Conservation (phyloP, 1,140 invertebrate species). For the Bombus superbus region DNA sequence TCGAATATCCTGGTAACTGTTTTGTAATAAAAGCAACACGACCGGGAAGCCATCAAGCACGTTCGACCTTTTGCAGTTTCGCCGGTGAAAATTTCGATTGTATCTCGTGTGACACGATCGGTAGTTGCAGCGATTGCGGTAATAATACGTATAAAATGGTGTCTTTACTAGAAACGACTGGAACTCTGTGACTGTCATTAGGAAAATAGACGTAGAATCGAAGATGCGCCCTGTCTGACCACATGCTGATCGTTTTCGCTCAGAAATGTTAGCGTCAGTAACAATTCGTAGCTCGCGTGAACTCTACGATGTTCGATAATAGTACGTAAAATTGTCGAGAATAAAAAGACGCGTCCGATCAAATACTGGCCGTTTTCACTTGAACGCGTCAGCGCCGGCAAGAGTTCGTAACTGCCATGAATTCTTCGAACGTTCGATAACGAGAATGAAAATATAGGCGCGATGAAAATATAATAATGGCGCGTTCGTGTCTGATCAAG, state of each 20-base stretch:
- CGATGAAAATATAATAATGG: too few species aligned
- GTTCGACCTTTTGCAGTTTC: not conserved
- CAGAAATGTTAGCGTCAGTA: not conserved
- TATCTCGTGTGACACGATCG: too few species aligned
- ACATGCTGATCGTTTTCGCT: not conserved
- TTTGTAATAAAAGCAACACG: conserved; percentile 17
- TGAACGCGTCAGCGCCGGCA: too few species aligned
- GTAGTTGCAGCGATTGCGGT: not conserved
- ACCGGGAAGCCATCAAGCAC: not conserved
- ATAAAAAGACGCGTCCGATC: too few species aligned
- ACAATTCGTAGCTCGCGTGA: not conserved
- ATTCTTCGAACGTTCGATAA: too few species aligned
- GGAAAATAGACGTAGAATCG: not conserved
- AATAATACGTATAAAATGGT: not conserved
- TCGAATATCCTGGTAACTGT: not conserved
- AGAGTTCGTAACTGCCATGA: too few species aligned
- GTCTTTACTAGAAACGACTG: not conserved
- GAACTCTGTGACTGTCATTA: not conserved
- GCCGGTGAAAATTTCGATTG: not conserved
- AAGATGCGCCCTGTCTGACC: not conserved
- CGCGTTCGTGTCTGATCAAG: conserved; percentile 52
- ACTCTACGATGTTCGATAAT: too few species aligned
- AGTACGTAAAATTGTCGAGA: too few species aligned
- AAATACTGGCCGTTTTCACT: too few species aligned
- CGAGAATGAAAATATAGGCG: too few species aligned